These are phyloP conservation scores for Arenaria interpres DNA, from an alignment of 2,113 vertebrate genomes.

Conservation along the genomic window DNA sequence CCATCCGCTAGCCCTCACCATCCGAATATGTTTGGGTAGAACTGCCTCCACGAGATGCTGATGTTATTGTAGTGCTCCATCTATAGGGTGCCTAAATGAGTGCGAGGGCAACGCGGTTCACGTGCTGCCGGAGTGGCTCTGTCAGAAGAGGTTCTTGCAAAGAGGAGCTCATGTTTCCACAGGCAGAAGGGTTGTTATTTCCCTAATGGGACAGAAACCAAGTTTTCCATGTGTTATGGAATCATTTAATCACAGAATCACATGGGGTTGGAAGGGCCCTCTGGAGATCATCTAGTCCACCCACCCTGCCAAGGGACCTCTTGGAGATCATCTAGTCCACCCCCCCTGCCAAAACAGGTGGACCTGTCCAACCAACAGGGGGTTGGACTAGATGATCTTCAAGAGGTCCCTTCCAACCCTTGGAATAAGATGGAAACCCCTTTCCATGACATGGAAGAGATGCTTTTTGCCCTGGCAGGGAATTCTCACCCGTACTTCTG, in stretches of 20 bases:
- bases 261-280: no score
- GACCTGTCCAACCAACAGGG: no score
- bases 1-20: neutral
- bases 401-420: no score
- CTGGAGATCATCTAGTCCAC: no score
- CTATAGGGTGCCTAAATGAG: accelerated
- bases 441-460: neutral
- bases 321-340: no score
- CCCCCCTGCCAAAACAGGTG: no score
- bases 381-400: no score
- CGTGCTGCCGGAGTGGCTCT: neutral
- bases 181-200: neutral
- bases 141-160: neutral
- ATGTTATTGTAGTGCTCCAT: neutral
- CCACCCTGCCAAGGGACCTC: no score
- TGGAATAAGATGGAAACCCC: no score
- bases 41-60: neutral
- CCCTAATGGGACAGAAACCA: neutral
- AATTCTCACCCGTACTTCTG: neutral
- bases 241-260: no score
- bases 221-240: neutral
- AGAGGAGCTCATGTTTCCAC: neutral
- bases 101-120: accelerated
- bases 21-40: neutral
- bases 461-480: neutral